Evolutionary conservation across 2,888 invertebrate genomes (phyloP), one percentile per base, ranked within the genome.

Genomic region (Lasioglossum oenotherae): DNA sequence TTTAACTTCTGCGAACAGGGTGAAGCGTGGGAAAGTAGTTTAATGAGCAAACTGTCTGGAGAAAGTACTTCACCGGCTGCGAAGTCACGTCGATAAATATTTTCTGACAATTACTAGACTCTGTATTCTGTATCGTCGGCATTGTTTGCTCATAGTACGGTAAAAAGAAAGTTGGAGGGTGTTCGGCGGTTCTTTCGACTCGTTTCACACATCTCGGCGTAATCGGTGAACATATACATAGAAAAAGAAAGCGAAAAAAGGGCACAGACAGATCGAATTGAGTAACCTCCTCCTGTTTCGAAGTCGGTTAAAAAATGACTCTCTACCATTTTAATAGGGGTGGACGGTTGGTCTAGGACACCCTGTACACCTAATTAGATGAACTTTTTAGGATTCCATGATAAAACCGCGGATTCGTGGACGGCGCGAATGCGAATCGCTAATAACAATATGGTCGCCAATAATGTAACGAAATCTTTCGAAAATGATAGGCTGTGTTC

Each of bases 21-120:
- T n/a, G 57, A 57, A n/a, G n/a, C 57, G n/a, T n/a, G 57, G 12
- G 57, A n/a, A 57, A 57, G 57, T n/a, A 57, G n/a, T 57, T 57
- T 57, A 57, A 57, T 12, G 57, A 57, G 57, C 60, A 27, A 27
- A 60, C 49, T 12, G 12, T 1, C 60, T 1, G 60, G 27, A 14
- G 60, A 60, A 60, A 60, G 27, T 27, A 60, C 60, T 60, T n/a
- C 27, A 12, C 27, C 60, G 12, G 27, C 27, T 10, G 27, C 27
- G n/a, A 12, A 27, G 60, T 60, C 60, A 27, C 60, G n/a, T 60
- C 60, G 27, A 60, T 27, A 60, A 60, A 27, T 60, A 60, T 27
- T 60, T 12, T n/a, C 12, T 10, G 12, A 60, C 60, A 60, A 27
- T 27, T 12, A n/a, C 27, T 12, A 4, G 60, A n/a, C 60, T 60